These are phyloP conservation scores for Agrotis segetum DNA, from an alignment of 2,888 invertebrate genomes.

Conservation along the genomic window DNA sequence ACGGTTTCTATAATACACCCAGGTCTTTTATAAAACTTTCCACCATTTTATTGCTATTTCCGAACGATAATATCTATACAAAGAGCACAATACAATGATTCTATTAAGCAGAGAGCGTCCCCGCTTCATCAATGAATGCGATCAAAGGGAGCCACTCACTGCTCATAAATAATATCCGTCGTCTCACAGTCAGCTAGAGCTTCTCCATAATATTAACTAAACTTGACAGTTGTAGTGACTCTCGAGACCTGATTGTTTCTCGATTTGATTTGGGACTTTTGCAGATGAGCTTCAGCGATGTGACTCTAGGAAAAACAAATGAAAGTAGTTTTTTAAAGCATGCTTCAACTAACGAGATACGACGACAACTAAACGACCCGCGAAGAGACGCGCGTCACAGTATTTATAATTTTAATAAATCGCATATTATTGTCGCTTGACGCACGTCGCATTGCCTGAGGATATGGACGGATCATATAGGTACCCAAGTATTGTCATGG, in stretches of 20 bases:
- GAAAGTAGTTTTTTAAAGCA: too few relatives aligned
- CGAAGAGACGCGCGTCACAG: too few relatives aligned
- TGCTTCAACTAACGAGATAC: too few relatives aligned
- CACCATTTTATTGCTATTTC: neutral
- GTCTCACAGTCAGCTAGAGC: slow-evolving; percentile 8
- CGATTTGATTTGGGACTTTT: neutral
- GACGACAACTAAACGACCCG: too few relatives aligned
- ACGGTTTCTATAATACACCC: neutral
- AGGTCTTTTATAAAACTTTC: neutral
- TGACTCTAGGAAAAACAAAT: too few relatives aligned
- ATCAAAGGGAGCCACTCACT: slow-evolving; percentile 35
- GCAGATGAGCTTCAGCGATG: neutral
- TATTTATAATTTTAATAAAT: too few relatives aligned
- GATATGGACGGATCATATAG: too few relatives aligned
- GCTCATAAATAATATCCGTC: slow-evolving; percentile 39
- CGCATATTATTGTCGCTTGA: too few relatives aligned
- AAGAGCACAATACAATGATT: slow-evolving; percentile 8
- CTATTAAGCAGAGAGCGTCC: slow-evolving; percentile 19
- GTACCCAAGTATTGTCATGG: neutral
- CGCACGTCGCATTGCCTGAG: too few relatives aligned
- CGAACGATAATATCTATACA: neutral
- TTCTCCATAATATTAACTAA: slow-evolving; percentile 27
- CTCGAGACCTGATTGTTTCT: slow-evolving; percentile 21
- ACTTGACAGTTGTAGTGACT: neutral
- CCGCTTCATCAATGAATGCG: slow-evolving; percentile 9